Conservation (phyloP, 2,797 vertebrate genomes). For the Todus mexicanus region DNA sequence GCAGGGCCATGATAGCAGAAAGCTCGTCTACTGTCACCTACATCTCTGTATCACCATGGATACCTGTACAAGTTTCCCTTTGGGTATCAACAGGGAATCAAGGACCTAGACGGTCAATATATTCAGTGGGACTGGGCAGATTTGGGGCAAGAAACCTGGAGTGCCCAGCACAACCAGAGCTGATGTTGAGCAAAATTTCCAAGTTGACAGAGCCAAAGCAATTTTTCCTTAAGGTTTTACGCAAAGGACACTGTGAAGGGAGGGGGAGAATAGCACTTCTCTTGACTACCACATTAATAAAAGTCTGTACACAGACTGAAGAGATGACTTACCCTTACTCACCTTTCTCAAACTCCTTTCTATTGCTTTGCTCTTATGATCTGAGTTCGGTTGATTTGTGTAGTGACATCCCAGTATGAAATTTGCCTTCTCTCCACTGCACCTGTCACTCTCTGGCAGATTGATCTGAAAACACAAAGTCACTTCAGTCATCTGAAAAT, state of each 20-base stretch:
- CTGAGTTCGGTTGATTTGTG: neutral
- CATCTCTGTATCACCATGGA: neutral
- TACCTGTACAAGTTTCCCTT: neutral
- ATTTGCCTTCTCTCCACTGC: neutral
- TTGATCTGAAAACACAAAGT: conserved; percentile 1
- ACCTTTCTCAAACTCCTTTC: neutral
- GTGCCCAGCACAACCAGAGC: neutral
- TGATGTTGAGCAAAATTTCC: neutral
- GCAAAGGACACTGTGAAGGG: neutral
- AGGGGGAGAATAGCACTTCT: neutral
- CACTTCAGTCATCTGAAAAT: neutral
- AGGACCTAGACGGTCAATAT: neutral
- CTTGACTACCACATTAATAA: neutral
- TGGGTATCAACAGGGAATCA: neutral
- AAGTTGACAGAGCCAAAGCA: neutral
- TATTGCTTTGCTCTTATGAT: neutral
- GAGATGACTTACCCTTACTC: neutral
- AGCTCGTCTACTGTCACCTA: neutral
- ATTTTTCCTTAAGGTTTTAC: neutral
- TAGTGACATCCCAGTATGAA: neutral
- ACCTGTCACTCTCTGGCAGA: neutral
- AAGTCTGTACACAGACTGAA: neutral
- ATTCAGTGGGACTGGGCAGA: neutral
- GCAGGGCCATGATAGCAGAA: neutral
- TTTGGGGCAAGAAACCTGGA: neutral